Base-by-base conservation (phyloP, 2,888 invertebrate species). In the Diaperis boleti region DNA sequence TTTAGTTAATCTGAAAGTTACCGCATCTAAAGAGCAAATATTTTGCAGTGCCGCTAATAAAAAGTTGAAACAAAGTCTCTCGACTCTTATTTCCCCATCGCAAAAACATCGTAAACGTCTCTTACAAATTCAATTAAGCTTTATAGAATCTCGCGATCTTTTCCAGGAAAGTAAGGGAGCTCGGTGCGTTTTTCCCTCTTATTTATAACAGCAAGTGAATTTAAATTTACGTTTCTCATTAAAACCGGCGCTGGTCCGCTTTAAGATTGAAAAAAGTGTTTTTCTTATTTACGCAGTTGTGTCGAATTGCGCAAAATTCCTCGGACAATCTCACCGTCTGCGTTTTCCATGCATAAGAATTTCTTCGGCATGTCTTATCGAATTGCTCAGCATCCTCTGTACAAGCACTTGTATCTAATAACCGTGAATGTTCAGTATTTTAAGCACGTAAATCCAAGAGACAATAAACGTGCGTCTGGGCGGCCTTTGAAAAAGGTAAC, bases 361-460 rank as follows among this genome's bases (percentile, higher is more conserved):
- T 39, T 15, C 18, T 8, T 13, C 37, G 1, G 10, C 6, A 22
- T 26, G 22, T 45, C 22, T 54, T 54, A 37, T 54, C 41, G 26
- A 41, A 41, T 56, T 56, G 41, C 22, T 42, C 14, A 13, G 14
- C 56, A 33, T 56, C 41, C 56, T 62, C 50, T 22, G 8, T 42
- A n/a, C 59, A 31, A 59, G 42, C 44, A 42, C 44, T 62, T 41
- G 57, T 72, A 69, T 67, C 69, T 70, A 72, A 71, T 71, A 70
- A 70, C 69, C 67, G 60, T 66, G 69, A 65, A 68, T 69, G 72
- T 67, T 73, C 64, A 60, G 71, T 70, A 76, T 76, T 74, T 73
- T 66, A 72, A 71, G 72, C 76, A 76, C 76, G 75, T 76, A 75
- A 74, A 75, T 72, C 72, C 68, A 69, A 74, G 72, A 76, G 75